Evolutionary conservation across 1,140 invertebrate genomes (phyloP), one percentile per base, ranked within the genome.

Genomic region (Drosophila athabasca): DNA sequence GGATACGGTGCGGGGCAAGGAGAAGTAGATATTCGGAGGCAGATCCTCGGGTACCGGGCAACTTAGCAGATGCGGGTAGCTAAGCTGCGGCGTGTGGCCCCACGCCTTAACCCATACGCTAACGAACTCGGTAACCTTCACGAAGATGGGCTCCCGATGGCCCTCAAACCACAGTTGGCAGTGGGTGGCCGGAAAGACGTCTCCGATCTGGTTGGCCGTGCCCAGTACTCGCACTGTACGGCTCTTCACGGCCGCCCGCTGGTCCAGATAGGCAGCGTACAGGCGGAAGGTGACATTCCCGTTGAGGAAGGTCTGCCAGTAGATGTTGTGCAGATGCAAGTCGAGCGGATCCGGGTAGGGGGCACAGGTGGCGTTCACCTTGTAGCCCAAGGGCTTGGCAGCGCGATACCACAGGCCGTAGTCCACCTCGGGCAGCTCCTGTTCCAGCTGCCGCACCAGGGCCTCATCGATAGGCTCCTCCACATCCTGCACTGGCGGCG

Each of bases 141-240:
- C 94, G 13, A 97, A 93, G 0, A 95, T 94, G 0, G 95, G 95
- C 70, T 95, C 94, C 24, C 94, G 94, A 48, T 95, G 93, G 11
- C 94, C 94, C 31, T 96, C 95, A 91, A 96, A 98, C 97, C 97
- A 98, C 58, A 98, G 93, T 81, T 97, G 96, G 80, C 97, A 98
- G 81, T 95, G 94, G 0, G 96, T 96, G 45, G 94, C 94, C 2
- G 82, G 82, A 6, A 24, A 97, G 93, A 5, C 92, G 94, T 1
- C 95, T 95, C 19, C 95, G 51, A 97, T 96, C 13, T 96, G 93
- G 91, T 98, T 95, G 73, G 97, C 96, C 94, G 98, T 98, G 2
- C 95, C 96, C 3, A 98, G 93, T 13, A 98, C 94, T 4, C 97
- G 92, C 0, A 96, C 94, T 0, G 96, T 67, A 0, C 0, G 95